Evolutionary conservation across 2,797 vertebrate genomes (phyloP).

Genomic region (Myotis findleyi): DNA sequence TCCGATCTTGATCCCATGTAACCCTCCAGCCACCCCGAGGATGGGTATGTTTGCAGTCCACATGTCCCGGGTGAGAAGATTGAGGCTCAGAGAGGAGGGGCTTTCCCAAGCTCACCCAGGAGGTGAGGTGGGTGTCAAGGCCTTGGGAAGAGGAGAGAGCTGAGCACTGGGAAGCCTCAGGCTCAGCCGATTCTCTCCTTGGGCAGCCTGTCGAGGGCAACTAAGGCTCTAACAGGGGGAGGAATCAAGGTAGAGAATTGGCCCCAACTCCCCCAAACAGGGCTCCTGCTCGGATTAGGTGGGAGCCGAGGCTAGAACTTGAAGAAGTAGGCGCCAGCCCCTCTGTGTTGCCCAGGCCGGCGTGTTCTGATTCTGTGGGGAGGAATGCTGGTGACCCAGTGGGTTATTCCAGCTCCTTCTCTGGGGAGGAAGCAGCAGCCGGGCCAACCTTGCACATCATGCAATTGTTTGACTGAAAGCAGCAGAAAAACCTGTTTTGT

Average conservation of each 20-base stretch:
- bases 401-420: not conserved
- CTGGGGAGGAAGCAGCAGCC: no score
- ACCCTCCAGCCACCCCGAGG: not conserved
- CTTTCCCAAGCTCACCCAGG: not conserved
- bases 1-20: rapidly evolving
- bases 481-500: not conserved
- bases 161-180: not conserved
- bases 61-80: not conserved
- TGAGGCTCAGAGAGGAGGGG: not conserved
- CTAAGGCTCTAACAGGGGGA: not conserved
- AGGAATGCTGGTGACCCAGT: not conserved
- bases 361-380: not conserved
- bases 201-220: not conserved
- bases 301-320: not conserved
- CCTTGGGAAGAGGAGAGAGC: no score
- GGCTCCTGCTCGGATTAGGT: not conserved
- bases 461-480: not conserved
- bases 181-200: not conserved
- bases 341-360: not conserved
- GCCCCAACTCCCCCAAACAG: not conserved
- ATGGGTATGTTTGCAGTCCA: not conserved
- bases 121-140: not conserved
- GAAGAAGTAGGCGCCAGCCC: not conserved
- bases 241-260: not conserved
- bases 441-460: rapidly evolving